A percentile compares a stretch with the other conserved stretches of the same genome.
Evolutionary conservation across 2,113 vertebrate species (phyloP).

Genomic region (Microcebus lehilahytsara): DNA sequence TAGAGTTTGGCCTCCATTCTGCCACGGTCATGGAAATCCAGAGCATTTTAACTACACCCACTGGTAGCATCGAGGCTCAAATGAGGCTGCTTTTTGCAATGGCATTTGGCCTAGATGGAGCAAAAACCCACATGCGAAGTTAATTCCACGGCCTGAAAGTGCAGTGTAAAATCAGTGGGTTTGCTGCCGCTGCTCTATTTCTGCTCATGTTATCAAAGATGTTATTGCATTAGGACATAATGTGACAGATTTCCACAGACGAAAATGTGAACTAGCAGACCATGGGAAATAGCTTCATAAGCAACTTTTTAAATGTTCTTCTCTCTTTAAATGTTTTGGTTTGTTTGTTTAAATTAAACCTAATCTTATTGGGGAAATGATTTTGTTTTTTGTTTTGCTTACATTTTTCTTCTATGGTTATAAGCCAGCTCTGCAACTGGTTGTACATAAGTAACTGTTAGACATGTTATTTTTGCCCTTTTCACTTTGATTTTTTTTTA

Average conservation of each 20-base stretch:
- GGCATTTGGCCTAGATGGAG: not conserved
- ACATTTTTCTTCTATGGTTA: not conserved
- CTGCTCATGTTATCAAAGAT: not conserved
- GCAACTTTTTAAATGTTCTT: not conserved
- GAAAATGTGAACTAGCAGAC: slow-evolving; percentile 9
- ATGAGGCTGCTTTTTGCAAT: slow-evolving; percentile 3
- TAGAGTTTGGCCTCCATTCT: not conserved
- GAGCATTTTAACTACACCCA: not conserved
- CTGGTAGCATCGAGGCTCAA: not conserved
- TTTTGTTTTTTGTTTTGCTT: not conserved
- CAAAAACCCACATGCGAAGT: not conserved
- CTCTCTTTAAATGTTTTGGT: not conserved
- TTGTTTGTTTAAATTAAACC: slow-evolving; percentile 10
- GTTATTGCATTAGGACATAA: not conserved
- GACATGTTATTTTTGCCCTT: not conserved
- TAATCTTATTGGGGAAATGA: not conserved
- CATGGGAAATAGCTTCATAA: not conserved
- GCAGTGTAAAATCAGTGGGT: not conserved
- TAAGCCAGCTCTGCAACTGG: not conserved
- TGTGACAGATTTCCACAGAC: not conserved
- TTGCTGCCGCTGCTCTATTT: not conserved
- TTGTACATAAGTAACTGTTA: not conserved
- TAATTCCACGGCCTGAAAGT: not conserved
- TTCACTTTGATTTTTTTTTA: not conserved
- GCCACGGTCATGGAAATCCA: not conserved